Evolutionary conservation across 1,140 invertebrate genomes (phyloP).

Genomic region (Agrypnia vestita): DNA sequence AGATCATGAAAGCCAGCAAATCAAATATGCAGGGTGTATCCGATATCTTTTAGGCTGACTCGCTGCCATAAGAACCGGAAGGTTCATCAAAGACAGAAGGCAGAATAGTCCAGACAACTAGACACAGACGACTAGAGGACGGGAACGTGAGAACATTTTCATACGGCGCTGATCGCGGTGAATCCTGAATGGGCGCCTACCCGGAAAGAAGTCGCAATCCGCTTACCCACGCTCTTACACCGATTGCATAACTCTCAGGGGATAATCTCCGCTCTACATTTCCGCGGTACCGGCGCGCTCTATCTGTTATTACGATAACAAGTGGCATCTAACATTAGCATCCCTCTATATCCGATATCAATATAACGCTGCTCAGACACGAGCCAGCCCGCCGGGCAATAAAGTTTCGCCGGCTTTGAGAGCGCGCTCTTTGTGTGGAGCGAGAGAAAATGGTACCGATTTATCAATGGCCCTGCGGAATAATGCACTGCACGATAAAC

Average conservation of each 20-base stretch:
- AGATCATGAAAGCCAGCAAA: too few relatives aligned
- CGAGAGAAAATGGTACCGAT: constrained; percentile 39
- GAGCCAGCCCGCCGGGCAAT: constrained; percentile 29
- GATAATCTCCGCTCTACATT: background rate
- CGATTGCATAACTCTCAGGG: background rate
- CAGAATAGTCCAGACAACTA: too few relatives aligned
- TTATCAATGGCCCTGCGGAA: constrained; percentile 33
- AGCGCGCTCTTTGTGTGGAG: constrained; percentile 6
- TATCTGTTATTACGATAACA: background rate
- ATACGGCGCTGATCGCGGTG: too few relatives aligned
- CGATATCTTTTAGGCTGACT: too few relatives aligned
- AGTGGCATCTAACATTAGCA: constrained; percentile 22
- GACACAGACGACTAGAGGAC: too few relatives aligned
- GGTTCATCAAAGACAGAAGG: too few relatives aligned
- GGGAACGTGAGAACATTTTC: too few relatives aligned
- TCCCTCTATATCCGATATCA: constrained; percentile 20
- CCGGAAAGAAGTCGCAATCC: background rate
- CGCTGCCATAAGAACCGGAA: too few relatives aligned
- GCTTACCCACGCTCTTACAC: background rate
- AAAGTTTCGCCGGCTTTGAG: constrained; percentile 29
- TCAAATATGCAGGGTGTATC: too few relatives aligned
- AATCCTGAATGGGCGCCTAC: too few relatives aligned
- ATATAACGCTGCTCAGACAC: constrained; percentile 12
- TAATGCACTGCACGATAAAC: constrained; percentile 42
- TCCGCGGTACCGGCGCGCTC: background rate